Conservation (phyloP, 2,888 invertebrate genomes). For the Pemphredon lugubris region DNA sequence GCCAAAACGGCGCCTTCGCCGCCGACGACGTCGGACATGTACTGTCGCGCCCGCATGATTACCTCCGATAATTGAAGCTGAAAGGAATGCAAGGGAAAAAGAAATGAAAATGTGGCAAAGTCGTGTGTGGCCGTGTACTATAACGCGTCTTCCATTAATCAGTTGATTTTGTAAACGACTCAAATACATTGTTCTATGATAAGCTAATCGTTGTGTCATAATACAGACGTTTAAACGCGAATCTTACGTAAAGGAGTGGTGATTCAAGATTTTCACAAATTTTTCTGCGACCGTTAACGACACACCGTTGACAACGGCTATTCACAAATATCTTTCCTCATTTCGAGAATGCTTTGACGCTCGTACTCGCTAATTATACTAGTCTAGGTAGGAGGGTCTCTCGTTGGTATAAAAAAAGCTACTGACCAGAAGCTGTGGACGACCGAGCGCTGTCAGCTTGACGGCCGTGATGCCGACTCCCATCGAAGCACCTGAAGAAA, state of each 20-base stretch:
- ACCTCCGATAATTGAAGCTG: constrained; percentile 98
- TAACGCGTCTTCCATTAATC: no score
- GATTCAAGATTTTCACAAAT: no score
- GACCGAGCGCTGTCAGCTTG: constrained; percentile 97
- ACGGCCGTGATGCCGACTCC: constrained; percentile 98
- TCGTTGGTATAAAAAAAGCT: constrained; percentile 33
- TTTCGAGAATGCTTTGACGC: not conserved
- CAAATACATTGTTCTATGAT: no score
- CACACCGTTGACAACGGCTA: no score
- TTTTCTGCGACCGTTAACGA: no score
- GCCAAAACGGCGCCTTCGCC: constrained; percentile 93
- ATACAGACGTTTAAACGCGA: no score
- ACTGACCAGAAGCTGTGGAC: constrained; percentile 97
- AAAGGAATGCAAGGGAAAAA: constrained; percentile 34
- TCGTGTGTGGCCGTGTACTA: not conserved
- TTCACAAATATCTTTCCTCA: not conserved
- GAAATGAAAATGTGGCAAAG: not conserved
- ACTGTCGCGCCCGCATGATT: constrained; percentile 96
- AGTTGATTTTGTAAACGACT: no score
- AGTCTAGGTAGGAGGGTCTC: not conserved
- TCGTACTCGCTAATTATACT: constrained; percentile 19
- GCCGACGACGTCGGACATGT: constrained; percentile 95
- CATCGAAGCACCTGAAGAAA: constrained; percentile 89
- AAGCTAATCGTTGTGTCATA: no score
- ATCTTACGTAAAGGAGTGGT: no score